phyloP scores from a whole-genome alignment of 2,888 invertebrate species.

The Clostera curtula region DNA sequence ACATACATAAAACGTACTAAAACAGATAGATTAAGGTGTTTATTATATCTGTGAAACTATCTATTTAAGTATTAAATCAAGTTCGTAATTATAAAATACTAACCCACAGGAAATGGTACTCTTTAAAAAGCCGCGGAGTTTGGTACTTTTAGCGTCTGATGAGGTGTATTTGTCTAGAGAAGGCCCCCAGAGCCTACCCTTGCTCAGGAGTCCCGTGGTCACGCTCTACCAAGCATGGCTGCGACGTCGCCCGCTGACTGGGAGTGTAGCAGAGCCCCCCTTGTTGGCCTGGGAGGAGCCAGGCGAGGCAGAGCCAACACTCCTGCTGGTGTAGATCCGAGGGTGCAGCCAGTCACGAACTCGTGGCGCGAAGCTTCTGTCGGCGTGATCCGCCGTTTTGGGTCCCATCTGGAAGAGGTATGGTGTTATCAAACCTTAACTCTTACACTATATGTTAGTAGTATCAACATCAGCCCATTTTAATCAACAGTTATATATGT shows the following conservation, averaged over 20 bases:
- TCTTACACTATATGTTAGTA: too few relatives aligned
- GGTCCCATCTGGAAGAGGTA: conserved; percentile 85
- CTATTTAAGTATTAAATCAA: too few relatives aligned
- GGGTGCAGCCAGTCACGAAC: conserved; percentile 77
- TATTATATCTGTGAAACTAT: too few relatives aligned
- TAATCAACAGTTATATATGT: too few relatives aligned
- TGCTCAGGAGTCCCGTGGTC: conserved; percentile 55
- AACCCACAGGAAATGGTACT: too few relatives aligned
- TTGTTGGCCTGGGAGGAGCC: conserved; percentile 47
- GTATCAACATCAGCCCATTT: too few relatives aligned
- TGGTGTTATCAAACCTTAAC: background rate
- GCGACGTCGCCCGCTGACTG: conserved; percentile 80
- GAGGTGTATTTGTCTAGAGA: conserved; percentile 20
- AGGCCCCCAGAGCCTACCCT: conserved; percentile 32
- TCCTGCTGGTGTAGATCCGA: conserved; percentile 57
- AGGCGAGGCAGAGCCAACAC: conserved; percentile 61
- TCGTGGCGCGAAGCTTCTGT: conserved; percentile 93
- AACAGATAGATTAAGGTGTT: too few relatives aligned
- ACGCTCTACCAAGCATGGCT: conserved; percentile 78
- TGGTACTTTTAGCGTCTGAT: too few relatives aligned
- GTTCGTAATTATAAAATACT: too few relatives aligned
- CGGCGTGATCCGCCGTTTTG: conserved; percentile 91
- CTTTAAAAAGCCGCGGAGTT: too few relatives aligned
- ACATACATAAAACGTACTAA: too few relatives aligned
- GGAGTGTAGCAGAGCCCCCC: conserved; percentile 72